These are phyloP conservation scores for Mactromeris polynyma DNA, from an alignment of 2,888 invertebrate genomes.

Conservation along the genomic window DNA sequence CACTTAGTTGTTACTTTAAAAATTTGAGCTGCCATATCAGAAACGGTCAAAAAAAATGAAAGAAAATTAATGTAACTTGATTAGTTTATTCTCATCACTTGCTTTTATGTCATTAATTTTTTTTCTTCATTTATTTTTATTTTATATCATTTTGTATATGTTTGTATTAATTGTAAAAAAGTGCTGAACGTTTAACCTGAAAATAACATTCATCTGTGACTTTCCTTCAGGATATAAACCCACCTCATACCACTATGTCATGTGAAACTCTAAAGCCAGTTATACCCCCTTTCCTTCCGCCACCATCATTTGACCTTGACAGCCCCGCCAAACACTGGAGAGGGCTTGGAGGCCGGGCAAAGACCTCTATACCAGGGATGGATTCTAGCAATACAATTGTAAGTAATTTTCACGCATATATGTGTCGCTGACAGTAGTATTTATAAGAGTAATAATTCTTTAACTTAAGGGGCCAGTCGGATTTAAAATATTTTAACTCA, in stretches of 20 bases:
- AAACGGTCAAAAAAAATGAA: too few relatives aligned
- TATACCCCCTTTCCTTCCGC: constrained; percentile 85
- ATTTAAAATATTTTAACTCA: too few relatives aligned
- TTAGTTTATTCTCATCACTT: too few relatives aligned
- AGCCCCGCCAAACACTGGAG: constrained; percentile 65
- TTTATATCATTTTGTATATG: neutral
- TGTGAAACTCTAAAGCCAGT: constrained; percentile 85
- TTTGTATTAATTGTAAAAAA: neutral
- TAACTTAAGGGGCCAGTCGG: too few relatives aligned
- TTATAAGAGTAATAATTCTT: too few relatives aligned
- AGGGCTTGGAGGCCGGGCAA: constrained; percentile 59
- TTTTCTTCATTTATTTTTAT: neutral
- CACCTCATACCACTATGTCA: constrained; percentile 78
- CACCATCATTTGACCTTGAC: constrained; percentile 84
- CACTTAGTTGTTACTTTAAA: too few relatives aligned
- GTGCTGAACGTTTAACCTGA: neutral
- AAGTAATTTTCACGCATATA: too few relatives aligned
- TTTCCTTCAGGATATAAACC: constrained; percentile 82
- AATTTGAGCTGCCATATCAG: too few relatives aligned
- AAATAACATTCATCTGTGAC: neutral
- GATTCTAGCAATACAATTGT: constrained; percentile 60
- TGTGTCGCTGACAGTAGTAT: too few relatives aligned
- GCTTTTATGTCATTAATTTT: too few relatives aligned
- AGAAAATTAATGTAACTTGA: too few relatives aligned
- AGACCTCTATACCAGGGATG: constrained; percentile 64